phyloP scores from a whole-genome alignment of 1,140 invertebrate genomes.

The Drosophila asahinai region DNA sequence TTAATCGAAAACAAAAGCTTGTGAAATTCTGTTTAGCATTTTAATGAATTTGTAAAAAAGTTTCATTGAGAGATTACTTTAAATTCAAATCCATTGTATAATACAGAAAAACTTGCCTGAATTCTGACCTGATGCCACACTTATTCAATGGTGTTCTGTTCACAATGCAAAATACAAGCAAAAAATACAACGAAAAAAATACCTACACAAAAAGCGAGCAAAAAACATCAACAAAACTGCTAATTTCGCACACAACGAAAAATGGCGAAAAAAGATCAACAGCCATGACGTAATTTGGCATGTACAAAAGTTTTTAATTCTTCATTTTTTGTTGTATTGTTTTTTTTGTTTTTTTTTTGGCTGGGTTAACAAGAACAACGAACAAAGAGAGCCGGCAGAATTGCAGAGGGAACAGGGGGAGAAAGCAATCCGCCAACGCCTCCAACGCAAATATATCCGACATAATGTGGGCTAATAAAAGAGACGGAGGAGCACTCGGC shows the following conservation, averaged over 20 bases:
- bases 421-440: slow-evolving; percentile 44
- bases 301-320: slow-evolving; percentile 66
- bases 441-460: slow-evolving; percentile 63
- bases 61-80: not conserved
- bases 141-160: slow-evolving; percentile 9
- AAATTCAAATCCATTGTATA: slow-evolving; percentile 9
- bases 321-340: slow-evolving; percentile 14
- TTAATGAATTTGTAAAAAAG: not conserved
- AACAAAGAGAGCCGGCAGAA: slow-evolving; percentile 27
- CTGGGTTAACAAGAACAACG: slow-evolving; percentile 45
- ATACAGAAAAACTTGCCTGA: slow-evolving; percentile 1
- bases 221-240: slow-evolving; percentile 31
- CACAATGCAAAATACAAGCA: slow-evolving; percentile 13
- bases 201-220: slow-evolving; percentile 10
- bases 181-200: not conserved
- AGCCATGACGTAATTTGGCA: slow-evolving; percentile 72
- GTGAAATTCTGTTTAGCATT: not conserved
- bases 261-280: slow-evolving; percentile 27
- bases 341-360: slow-evolving; percentile 5
- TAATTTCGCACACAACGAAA: slow-evolving; percentile 34
- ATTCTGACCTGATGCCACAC: slow-evolving; percentile 38
- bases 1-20: not conserved
- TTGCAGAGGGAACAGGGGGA: slow-evolving; percentile 7
- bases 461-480: slow-evolving; percentile 68
- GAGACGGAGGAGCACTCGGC: slow-evolving; percentile 24